A percentile compares a stretch with the other conserved stretches of the same genome.
Conservation (phyloP, 2,113 vertebrate genomes). For the Balaeniceps rex region DNA sequence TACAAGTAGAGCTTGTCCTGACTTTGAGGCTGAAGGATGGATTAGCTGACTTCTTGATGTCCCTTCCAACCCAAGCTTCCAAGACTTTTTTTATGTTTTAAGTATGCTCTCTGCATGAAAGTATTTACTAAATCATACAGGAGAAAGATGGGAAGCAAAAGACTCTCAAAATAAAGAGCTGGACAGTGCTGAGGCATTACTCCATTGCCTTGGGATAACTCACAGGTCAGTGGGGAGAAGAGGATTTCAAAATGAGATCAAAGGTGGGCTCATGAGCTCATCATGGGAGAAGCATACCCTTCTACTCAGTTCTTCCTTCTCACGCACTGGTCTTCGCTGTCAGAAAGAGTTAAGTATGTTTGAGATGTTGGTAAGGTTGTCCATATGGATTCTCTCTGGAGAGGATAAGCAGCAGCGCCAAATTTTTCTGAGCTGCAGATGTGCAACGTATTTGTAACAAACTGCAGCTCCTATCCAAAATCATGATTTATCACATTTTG, state of each 20-base stretch:
- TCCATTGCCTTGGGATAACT: neutral
- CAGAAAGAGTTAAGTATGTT: neutral
- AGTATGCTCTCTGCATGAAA: neutral
- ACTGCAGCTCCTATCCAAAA: conserved; percentile 9
- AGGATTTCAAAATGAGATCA: neutral
- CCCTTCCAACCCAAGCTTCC: neutral
- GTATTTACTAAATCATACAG: neutral
- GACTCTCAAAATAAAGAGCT: neutral
- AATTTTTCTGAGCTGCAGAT: conserved; percentile 40
- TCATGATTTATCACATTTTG: conserved; percentile 18
- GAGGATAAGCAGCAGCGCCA: neutral
- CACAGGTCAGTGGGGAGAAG: neutral
- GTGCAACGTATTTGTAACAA: conserved; percentile 38
- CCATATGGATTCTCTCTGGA: neutral
- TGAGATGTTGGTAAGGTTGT: neutral
- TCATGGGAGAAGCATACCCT: neutral
- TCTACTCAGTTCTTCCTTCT: neutral
- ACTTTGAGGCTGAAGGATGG: neutral
- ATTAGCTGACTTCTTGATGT: neutral
- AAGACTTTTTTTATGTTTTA: neutral
- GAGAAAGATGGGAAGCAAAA: neutral
- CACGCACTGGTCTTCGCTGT: neutral
- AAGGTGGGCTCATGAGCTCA: neutral
- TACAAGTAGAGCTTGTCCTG: neutral
- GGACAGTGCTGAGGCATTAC: neutral